Conservation (phyloP, 2,113 vertebrate genomes). For the Leucosticte australis region DNA sequence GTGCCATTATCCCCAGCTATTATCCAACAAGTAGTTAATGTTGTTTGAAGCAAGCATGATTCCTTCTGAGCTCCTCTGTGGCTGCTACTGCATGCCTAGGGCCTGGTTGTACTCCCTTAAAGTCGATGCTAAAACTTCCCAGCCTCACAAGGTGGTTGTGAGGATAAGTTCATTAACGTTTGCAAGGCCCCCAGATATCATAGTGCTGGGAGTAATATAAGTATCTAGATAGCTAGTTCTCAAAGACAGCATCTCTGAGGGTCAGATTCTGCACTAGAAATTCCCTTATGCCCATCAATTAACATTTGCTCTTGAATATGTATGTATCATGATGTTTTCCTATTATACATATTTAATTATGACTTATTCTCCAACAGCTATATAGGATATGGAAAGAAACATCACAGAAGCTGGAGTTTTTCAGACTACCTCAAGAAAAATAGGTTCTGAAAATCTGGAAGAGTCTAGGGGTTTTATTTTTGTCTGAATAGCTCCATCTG, state of each 20-base stretch:
- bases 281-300: conserved; percentile 68
- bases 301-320: conserved; percentile 69
- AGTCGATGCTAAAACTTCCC: conserved; percentile 67
- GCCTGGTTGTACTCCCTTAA: conserved; percentile 67
- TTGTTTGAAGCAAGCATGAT: conserved; percentile 71
- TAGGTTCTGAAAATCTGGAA: conserved; percentile 16
- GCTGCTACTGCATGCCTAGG: conserved; percentile 62
- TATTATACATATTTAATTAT: conserved; percentile 67
- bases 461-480: conserved; percentile 2
- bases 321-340: conserved; percentile 67
- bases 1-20: conserved; percentile 62
- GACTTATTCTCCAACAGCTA: conserved; percentile 35
- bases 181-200: conserved; percentile 69
- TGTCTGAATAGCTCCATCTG: neutral
- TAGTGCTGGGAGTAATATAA: conserved; percentile 70
- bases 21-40: conserved; percentile 71
- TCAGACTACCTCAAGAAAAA: conserved; percentile 6
- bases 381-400: conserved; percentile 11
- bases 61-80: conserved; percentile 65
- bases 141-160: conserved; percentile 69
- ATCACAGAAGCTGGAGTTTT: conserved; percentile 6
- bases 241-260: conserved; percentile 66
- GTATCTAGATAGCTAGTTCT: conserved; percentile 66
- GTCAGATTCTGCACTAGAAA: conserved; percentile 64
- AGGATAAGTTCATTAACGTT: conserved; percentile 72